These are phyloP conservation scores for Trematomus bernacchii DNA, from an alignment of 2,797 vertebrate genomes.

Conservation along the genomic window DNA sequence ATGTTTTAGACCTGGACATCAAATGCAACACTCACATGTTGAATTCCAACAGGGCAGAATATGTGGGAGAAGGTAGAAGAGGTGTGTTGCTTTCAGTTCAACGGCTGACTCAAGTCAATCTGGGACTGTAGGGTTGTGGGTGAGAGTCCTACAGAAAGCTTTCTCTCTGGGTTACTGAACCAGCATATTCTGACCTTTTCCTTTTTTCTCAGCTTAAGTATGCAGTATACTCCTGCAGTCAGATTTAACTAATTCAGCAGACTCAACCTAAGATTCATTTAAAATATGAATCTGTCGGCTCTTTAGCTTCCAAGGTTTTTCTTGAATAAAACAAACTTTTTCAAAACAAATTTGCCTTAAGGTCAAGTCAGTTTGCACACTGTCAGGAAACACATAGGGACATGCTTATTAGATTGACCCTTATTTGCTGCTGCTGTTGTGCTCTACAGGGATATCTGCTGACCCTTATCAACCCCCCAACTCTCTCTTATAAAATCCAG, in stretches of 20 bases:
- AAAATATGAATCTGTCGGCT: conserved; percentile 41
- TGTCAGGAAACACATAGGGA: conserved; percentile 63
- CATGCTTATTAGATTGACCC: conserved; percentile 46
- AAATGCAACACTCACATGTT: conserved; percentile 59
- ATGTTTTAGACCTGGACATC: conserved; percentile 50
- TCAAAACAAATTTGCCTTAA: conserved; percentile 39
- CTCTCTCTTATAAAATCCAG: conserved; percentile 73
- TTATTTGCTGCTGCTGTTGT: conserved; percentile 48
- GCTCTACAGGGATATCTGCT: conserved; percentile 54
- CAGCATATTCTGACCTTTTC: conserved; percentile 60
- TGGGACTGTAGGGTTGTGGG: conserved; percentile 29
- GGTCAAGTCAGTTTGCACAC: conserved; percentile 59
- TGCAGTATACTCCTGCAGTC: conserved; percentile 41
- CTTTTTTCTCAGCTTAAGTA: conserved; percentile 54
- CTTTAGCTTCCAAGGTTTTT: conserved; percentile 21
- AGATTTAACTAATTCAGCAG: conserved; percentile 61
- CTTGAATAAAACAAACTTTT: conserved; percentile 43
- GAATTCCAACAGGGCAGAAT: conserved; percentile 58
- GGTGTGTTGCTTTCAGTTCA: conserved; percentile 17
- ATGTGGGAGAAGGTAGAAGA: conserved; percentile 27
- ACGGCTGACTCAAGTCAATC: conserved; percentile 17
- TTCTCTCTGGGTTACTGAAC: conserved; percentile 52
- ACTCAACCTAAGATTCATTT: conserved; percentile 44
- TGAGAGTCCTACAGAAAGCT: conserved; percentile 37
- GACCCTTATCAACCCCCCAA: conserved; percentile 56